Evolutionary conservation across 2,797 vertebrate genomes (phyloP).

Genomic region (Urosaurus nigricauda): DNA sequence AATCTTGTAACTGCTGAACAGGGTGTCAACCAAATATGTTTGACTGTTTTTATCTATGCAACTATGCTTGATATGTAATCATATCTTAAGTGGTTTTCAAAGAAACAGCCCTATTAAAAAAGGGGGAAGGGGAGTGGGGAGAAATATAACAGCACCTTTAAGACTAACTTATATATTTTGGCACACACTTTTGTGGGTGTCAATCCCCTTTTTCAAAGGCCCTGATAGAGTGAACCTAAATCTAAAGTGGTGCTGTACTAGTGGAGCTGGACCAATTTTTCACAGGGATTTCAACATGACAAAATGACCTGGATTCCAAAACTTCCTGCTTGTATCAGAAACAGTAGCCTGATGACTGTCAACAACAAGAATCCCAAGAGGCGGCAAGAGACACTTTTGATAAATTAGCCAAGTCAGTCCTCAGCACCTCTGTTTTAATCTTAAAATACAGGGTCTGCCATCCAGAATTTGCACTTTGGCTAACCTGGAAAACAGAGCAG

Average conservation of each 20-base stretch:
- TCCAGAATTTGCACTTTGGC: constrained; percentile 58
- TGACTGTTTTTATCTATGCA: neutral
- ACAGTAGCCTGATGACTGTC: constrained; percentile 24
- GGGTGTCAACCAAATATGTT: too few relatives aligned
- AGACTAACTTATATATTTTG: too few relatives aligned
- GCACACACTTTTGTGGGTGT: too few relatives aligned
- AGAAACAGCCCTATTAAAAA: too few relatives aligned
- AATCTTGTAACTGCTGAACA: too few relatives aligned
- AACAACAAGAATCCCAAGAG: constrained; percentile 22
- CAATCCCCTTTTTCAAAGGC: neutral
- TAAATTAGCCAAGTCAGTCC: constrained; percentile 38
- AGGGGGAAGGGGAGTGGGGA: too few relatives aligned
- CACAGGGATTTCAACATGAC: neutral
- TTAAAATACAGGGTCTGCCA: constrained; percentile 63
- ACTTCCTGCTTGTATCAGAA: constrained; percentile 7
- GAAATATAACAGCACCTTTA: too few relatives aligned
- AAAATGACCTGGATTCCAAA: constrained; percentile 2
- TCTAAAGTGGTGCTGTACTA: neutral
- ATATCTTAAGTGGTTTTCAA: neutral
- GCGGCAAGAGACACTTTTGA: constrained; percentile 25
- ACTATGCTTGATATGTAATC: neutral
- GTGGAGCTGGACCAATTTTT: neutral
- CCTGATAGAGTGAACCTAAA: neutral
- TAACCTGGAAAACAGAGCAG: constrained; percentile 67
- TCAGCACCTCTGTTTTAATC: constrained; percentile 47